Base-by-base conservation (phyloP, 37 sponge, comb jelly and placozoan species). In the Aplysina aerophoba region DNA sequence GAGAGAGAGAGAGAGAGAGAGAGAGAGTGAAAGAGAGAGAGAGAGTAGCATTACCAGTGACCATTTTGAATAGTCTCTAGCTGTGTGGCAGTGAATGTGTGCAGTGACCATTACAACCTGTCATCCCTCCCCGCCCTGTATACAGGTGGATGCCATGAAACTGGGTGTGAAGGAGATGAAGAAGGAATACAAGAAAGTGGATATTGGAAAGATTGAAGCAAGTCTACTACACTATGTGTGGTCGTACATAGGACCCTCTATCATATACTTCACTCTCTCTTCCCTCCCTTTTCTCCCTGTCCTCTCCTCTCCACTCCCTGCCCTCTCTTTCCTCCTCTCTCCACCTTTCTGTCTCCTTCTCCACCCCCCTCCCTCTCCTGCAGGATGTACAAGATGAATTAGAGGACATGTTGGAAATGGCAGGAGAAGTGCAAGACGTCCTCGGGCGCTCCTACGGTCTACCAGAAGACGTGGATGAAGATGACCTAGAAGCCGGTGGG, bases 381-480 rank as follows among this genome's bases (percentile, higher is more conserved):
- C 57, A 95, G 94, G 92, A 99, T 79, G 77, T 99, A 16, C 99
- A 99, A 84, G 99, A 99, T 84, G 93, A 99, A 33, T 88, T 99
- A 91, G 91, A 87, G 69, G 99, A 99, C 87, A 99, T 99, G 99
- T 63, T 99, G 89, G 99, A 99, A 50, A 87, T 83, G 68, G 97
- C 99, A n/a, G 90, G 91, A 67, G 99, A 99, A 84, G 90, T 99
- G 37, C 93, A 92, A 83, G 99, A 99, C 62, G 81, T 85, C 0
- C 85, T 97, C 74, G 97, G 99, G 0, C 87, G 94, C 31, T 75
- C 93, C 0, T 99, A 99, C 63, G 99, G 99, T 0, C 92, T 97
- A 30, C 97, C 97, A n/a, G 99, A 99, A 24, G 97, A 94, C 73
- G 85, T 97, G 28, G 99, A 99, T 83, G 99, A 98, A 62, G 99